phyloP scores from a whole-genome alignment of 2,113 vertebrate species.

The Lichenostomus cassidix region DNA sequence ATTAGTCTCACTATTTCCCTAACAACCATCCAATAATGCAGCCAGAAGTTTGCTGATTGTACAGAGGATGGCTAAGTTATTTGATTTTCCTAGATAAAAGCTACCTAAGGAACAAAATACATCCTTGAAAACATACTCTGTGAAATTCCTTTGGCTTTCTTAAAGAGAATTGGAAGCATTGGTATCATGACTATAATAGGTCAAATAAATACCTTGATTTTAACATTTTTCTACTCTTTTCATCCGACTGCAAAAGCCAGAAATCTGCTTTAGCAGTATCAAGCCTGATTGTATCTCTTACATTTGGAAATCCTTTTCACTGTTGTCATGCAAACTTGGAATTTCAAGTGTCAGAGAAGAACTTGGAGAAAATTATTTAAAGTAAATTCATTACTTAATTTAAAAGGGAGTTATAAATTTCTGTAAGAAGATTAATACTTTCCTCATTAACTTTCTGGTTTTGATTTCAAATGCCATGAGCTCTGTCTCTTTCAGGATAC shows the following conservation, averaged over 20 bases:
- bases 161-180: background rate
- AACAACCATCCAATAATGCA: background rate
- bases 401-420: slow-evolving; percentile 10
- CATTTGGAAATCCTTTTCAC: slow-evolving; percentile 4
- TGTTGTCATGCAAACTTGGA: background rate
- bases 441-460: slow-evolving; percentile 13
- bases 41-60: background rate
- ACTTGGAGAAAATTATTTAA: slow-evolving; percentile 35
- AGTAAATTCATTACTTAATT: background rate
- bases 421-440: slow-evolving; percentile 25
- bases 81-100: background rate
- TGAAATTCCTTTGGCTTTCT: background rate
- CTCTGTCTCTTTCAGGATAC: background rate
- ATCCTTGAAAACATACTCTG: background rate
- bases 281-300: background rate
- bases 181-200: background rate
- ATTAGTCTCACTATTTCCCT: background rate
- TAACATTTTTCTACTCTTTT: slow-evolving; percentile 6
- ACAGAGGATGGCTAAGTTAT: background rate
- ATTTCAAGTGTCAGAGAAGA: background rate
- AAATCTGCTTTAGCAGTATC: background rate
- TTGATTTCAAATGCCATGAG: background rate
- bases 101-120: background rate
- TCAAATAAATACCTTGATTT: background rate
- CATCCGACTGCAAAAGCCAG: background rate